These are phyloP conservation scores for Coptodon bakossiorum DNA, from an alignment of 2,113 vertebrate genomes.

Conservation along the genomic window DNA sequence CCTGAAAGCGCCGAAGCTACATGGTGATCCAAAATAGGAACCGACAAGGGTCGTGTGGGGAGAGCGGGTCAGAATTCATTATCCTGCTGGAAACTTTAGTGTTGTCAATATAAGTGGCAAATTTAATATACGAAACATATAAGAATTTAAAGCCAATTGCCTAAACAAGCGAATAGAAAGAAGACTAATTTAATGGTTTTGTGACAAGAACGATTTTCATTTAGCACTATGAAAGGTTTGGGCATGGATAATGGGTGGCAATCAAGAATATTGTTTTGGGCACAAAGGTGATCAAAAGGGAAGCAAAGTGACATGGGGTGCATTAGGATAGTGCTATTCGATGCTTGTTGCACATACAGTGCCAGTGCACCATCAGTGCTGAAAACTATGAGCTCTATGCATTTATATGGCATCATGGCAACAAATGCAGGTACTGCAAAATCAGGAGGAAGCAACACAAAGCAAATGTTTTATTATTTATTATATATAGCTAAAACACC, in stretches of 20 bases:
- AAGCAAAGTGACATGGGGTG: neutral
- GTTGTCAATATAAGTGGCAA: neutral
- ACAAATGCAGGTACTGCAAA: neutral
- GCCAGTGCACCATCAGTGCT: neutral
- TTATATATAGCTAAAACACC: neutral
- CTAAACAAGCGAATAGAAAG: neutral
- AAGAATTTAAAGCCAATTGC: neutral
- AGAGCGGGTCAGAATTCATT: neutral
- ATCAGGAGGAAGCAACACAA: neutral
- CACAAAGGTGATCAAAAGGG: neutral
- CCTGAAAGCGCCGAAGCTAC: constrained; percentile 6
- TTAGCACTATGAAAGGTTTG: neutral
- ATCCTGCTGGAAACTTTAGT: neutral
- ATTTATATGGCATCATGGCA: neutral
- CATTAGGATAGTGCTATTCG: neutral
- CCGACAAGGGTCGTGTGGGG: neutral
- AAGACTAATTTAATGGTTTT: neutral
- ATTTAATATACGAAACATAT: neutral
- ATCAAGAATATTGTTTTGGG: neutral
- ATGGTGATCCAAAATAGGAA: constrained; percentile 14
- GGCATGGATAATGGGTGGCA: neutral
- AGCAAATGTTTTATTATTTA: fast-evolving
- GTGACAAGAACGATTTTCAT: neutral
- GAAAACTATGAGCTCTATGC: neutral
- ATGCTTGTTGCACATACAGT: neutral